Conservation (phyloP, 1,140 invertebrate genomes). For the Marisa cornuarietis region DNA sequence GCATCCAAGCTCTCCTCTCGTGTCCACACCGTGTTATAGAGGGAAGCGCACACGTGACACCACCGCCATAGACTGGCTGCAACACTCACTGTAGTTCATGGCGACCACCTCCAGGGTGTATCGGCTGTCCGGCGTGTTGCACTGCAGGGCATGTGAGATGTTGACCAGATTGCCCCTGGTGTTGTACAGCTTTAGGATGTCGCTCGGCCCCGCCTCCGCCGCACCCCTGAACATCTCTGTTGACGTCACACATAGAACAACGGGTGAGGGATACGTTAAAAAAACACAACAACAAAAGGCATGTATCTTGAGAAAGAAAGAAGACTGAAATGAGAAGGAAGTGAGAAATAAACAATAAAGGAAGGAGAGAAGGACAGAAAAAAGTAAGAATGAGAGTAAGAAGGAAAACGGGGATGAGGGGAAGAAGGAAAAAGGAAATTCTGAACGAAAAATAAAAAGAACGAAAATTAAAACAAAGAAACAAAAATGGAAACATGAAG, state of each 20-base stretch:
- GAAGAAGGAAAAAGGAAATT: not conserved
- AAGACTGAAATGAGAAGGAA: not conserved
- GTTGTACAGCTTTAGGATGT: conserved; percentile 64
- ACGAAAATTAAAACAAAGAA: not conserved
- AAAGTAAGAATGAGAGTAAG: not conserved
- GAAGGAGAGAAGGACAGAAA: not conserved
- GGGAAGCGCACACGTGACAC: too few species aligned
- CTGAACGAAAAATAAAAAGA: not conserved
- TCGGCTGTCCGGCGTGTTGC: conserved; percentile 72
- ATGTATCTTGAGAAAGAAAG: not conserved
- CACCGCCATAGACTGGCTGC: too few species aligned
- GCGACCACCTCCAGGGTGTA: conserved; percentile 73
- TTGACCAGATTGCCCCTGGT: conserved; percentile 72
- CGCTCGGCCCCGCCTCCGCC: conserved; percentile 59
- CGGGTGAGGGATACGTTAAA: not conserved
- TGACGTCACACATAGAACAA: conserved; percentile 26
- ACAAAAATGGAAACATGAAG: not conserved
- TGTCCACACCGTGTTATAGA: too few species aligned
- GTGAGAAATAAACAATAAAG: conserved; percentile 3
- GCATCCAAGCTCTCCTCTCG: too few species aligned
- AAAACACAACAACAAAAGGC: not conserved
- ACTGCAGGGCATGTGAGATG: conserved; percentile 72
- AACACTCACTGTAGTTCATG: conserved; percentile 48
- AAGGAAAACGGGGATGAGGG: not conserved
- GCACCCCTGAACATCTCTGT: conserved; percentile 61